Conservation (phyloP, 1,140 invertebrate species). For the Chymomyza costata region DNA sequence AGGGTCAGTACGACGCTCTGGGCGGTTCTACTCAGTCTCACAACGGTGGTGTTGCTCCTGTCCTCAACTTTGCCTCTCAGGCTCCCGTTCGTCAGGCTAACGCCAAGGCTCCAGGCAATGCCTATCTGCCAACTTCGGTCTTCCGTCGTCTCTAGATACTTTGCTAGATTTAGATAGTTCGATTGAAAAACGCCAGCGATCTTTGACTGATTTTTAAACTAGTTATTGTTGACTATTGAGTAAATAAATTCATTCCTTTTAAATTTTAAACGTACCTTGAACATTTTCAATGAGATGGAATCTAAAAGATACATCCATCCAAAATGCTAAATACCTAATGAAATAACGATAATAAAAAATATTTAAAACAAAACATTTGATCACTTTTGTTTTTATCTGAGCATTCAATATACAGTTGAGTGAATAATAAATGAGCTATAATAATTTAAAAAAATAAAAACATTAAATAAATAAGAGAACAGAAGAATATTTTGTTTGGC, state of each 20-base stretch:
- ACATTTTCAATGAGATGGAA: no score
- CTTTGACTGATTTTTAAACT: constrained; percentile 59
- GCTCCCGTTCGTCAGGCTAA: constrained; percentile 43
- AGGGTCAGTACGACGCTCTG: constrained; percentile 49
- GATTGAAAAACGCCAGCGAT: constrained; percentile 49
- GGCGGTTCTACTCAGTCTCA: constrained; percentile 38
- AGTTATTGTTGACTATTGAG: constrained; percentile 70
- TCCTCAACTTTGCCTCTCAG: constrained; percentile 64
- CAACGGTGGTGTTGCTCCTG: constrained; percentile 56
- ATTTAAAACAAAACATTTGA: no score
- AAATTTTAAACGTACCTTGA: constrained; percentile 23
- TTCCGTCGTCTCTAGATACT: constrained; percentile 62
- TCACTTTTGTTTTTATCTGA: no score
- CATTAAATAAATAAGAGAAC: no score
- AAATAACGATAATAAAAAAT: no score
- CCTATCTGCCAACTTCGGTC: constrained; percentile 64
- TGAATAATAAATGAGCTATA: no score
- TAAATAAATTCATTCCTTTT: constrained; percentile 60
- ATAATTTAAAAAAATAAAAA: no score
- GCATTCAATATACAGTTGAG: neutral
- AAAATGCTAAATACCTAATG: no score
- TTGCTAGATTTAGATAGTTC: constrained; percentile 31
- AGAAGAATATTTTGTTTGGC: no score
- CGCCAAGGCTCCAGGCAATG: constrained; percentile 51
- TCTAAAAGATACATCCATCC: no score